Evolutionary conservation across 2,888 invertebrate species (phyloP).

Genomic region (Oscheius sp.): DNA sequence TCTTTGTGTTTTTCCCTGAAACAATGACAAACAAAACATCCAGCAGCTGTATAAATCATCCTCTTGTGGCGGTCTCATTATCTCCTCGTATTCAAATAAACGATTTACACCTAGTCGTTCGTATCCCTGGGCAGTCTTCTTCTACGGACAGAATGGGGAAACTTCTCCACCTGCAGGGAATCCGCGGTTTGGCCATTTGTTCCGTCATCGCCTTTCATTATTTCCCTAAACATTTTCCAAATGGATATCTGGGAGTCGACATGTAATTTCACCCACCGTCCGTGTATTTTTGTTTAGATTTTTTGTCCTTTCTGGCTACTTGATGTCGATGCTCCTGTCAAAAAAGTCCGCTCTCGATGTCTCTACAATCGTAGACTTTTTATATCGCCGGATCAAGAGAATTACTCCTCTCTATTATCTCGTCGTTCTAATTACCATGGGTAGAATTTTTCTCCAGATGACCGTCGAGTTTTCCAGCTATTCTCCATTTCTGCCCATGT

Average conservation of each 20-base stretch:
- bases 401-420: constrained; percentile 10
- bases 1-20: too few species aligned
- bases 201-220: constrained; percentile 17
- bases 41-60: too few species aligned
- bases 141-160: too few species aligned
- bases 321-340: constrained; percentile 14
- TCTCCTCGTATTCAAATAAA: too few species aligned
- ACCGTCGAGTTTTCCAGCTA: not conserved
- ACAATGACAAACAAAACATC: too few species aligned
- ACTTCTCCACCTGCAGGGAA: too few species aligned
- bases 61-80: too few species aligned
- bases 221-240: constrained; percentile 1
- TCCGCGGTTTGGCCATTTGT: constrained; percentile 15
- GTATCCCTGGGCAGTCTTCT: too few species aligned
- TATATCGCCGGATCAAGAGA: constrained; percentile 14
- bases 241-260: constrained; percentile 23
- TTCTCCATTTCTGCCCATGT: not conserved
- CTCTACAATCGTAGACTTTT: not conserved
- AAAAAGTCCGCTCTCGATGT: not conserved
- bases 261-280: too few species aligned
- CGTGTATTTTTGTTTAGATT: not conserved
- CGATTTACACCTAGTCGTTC: too few species aligned
- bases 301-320: constrained; percentile 18
- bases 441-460: not conserved
- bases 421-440: not conserved